phyloP scores from a whole-genome alignment of 2,113 vertebrate species.

The Antennarius striatus region DNA sequence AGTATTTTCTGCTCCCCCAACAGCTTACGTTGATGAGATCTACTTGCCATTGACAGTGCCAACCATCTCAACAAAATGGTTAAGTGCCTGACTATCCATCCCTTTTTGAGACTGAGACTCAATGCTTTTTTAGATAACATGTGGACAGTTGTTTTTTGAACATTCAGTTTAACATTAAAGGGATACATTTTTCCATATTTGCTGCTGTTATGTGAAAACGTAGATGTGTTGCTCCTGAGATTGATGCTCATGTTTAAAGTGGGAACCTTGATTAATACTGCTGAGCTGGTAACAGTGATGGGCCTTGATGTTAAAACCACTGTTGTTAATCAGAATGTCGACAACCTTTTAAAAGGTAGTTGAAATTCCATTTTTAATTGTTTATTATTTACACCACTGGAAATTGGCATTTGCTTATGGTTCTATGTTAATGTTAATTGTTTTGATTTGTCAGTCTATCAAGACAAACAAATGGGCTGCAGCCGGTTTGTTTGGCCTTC shows the following conservation, averaged over 20 bases:
- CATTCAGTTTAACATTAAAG: constrained; percentile 15
- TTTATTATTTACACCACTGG: no score
- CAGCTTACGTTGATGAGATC: constrained; percentile 55
- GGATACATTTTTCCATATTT: not conserved
- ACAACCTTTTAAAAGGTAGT: no score
- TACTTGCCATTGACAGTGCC: constrained; percentile 41
- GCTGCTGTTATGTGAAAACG: not conserved
- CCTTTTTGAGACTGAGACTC: not conserved
- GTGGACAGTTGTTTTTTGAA: not conserved
- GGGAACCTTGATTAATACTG: no score
- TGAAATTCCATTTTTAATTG: no score
- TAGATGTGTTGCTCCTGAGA: no score
- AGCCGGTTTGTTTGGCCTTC: no score
- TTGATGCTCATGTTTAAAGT: no score
- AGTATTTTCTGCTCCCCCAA: constrained; percentile 48
- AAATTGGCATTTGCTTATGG: not conserved
- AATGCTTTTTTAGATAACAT: constrained; percentile 4
- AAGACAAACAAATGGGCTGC: not conserved
- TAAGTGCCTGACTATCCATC: constrained; percentile 4
- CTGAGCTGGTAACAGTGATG: no score
- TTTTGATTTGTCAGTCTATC: not conserved
- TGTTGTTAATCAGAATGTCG: no score
- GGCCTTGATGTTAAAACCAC: no score
- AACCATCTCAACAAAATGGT: constrained; percentile 36
- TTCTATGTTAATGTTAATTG: constrained; percentile 7